A percentile compares a stretch with the other conserved stretches of the same genome.
Evolutionary conservation across 2,797 vertebrate species (phyloP).

Genomic region (Myotis myotis): DNA sequence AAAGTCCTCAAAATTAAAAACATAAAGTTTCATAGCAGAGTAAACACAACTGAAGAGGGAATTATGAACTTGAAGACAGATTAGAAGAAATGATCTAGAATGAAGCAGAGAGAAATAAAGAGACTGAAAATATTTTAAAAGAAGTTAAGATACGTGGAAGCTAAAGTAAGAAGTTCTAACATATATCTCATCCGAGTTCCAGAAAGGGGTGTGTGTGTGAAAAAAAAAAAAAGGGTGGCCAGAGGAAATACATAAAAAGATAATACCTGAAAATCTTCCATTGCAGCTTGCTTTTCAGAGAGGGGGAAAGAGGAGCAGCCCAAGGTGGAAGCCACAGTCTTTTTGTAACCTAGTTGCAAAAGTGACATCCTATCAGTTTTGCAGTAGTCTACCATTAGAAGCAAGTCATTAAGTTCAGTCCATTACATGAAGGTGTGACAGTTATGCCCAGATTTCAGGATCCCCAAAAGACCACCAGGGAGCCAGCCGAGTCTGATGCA

Average conservation of each 20-base stretch:
- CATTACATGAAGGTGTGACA: neutral
- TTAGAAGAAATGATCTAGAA: neutral
- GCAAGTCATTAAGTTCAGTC: neutral
- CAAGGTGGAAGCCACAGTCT: neutral
- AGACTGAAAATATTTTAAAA: neutral
- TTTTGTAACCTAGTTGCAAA: neutral
- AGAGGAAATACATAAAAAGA: neutral
- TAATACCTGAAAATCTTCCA: neutral
- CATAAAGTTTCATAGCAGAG: neutral
- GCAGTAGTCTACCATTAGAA: neutral
- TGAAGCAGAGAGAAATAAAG: neutral
- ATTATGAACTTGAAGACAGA: neutral
- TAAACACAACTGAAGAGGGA: neutral
- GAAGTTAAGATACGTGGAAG: neutral
- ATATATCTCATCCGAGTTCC: neutral
- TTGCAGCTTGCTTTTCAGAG: neutral
- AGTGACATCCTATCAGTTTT: neutral
- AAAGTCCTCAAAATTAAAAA: neutral
- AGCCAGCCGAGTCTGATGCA: too few species aligned
- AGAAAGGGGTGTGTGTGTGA: neutral
- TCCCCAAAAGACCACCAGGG: too few species aligned
- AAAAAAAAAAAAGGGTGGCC: neutral
- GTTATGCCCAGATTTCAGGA: too few species aligned
- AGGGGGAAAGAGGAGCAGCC: neutral
- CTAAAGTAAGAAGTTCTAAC: neutral